A percentile compares a stretch with the other conserved stretches of the same genome.
Evolutionary conservation across 1,140 invertebrate genomes (phyloP).

Genomic region (Drosophila murphyi): DNA sequence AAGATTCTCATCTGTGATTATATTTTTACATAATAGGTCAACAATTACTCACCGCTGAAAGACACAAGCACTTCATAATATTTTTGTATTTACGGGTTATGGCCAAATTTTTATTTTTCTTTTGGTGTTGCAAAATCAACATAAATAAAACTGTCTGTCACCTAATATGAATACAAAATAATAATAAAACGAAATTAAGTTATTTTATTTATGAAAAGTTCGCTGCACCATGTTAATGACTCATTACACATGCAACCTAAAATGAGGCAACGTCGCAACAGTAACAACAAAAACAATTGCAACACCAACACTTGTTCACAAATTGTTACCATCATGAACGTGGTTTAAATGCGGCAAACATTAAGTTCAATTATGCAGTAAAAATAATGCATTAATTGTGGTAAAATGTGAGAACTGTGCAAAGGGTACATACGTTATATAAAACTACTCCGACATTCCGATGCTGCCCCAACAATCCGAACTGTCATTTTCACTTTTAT

Average conservation of each 20-base stretch:
- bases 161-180: slow-evolving; percentile 70
- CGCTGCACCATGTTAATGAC: slow-evolving; percentile 74
- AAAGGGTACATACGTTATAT: slow-evolving; percentile 46
- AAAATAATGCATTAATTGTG: slow-evolving; percentile 74
- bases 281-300: slow-evolving; percentile 10
- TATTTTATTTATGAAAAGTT: slow-evolving; percentile 46
- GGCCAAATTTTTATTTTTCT: neutral
- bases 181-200: slow-evolving; percentile 56
- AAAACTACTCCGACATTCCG: neutral
- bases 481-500: neutral
- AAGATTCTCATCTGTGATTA: no score
- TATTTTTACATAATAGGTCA: no score
- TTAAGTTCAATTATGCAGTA: slow-evolving; percentile 77
- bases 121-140: slow-evolving; percentile 43
- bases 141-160: slow-evolving; percentile 71
- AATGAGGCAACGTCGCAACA: slow-evolving; percentile 32
- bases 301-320: slow-evolving; percentile 52
- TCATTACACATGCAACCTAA: slow-evolving; percentile 79
- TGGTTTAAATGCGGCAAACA: slow-evolving; percentile 77
- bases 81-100: slow-evolving; percentile 5
- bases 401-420: slow-evolving; percentile 59
- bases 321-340: slow-evolving; percentile 71
- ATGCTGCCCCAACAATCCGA: neutral
- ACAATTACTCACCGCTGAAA: slow-evolving; percentile 9
- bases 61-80: slow-evolving; percentile 4